phyloP scores from a whole-genome alignment of 1,140 invertebrate species.

The Temnothorax curvispinosus region DNA sequence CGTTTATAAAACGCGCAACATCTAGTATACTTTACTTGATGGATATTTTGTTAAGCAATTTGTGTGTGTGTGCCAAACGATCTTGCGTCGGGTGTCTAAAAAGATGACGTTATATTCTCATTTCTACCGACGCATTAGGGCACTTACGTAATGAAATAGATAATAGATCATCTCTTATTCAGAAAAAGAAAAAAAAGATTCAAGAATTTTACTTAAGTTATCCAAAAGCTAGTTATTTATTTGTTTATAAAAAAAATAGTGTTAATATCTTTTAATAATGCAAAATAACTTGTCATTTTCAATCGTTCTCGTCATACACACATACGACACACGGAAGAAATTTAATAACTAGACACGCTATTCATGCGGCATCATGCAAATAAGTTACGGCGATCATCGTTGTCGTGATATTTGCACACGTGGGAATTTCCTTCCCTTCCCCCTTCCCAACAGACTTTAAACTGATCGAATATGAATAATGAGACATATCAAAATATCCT shows the following conservation, averaged over 20 bases:
- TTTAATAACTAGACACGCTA: slow-evolving; percentile 13
- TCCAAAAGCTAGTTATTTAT: not conserved
- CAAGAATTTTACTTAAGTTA: not conserved
- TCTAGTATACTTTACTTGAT: slow-evolving; percentile 33
- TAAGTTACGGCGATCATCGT: not conserved
- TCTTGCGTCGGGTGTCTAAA: not conserved
- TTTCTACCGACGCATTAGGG: not conserved
- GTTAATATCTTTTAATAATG: not conserved
- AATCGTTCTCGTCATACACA: not conserved
- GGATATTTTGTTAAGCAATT: slow-evolving; percentile 49
- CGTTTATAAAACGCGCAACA: slow-evolving; percentile 32
- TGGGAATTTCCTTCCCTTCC: not conserved
- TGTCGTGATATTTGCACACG: slow-evolving; percentile 18
- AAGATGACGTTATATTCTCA: not conserved
- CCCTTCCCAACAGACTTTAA: not conserved
- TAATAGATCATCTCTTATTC: not conserved
- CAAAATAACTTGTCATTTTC: not conserved
- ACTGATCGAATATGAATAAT: not conserved
- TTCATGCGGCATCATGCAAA: slow-evolving; percentile 17
- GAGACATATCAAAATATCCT: not conserved
- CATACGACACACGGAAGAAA: not conserved
- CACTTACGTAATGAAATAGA: not conserved
- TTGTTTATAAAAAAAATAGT: not conserved
- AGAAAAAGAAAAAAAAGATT: not conserved
- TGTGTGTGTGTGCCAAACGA: slow-evolving; percentile 5